Base-by-base conservation (phyloP, 2,888 invertebrate species). In the Flexamia atlantica region DNA sequence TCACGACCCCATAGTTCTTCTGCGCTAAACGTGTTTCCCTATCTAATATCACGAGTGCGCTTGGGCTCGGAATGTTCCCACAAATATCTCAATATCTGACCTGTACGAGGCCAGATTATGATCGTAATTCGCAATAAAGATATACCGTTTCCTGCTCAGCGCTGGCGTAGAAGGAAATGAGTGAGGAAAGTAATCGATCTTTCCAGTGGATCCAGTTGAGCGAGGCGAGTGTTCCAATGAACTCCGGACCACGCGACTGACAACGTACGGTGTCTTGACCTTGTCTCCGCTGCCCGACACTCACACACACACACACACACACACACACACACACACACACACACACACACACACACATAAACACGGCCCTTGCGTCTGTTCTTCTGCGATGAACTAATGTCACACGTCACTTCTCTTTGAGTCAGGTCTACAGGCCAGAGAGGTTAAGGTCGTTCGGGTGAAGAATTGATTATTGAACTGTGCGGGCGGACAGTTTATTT, bases 181-280 rank as follows among this genome's bases (percentile, higher is more conserved):
- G 53, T 3, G 53, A 53, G 30, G 64, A 64, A 64, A 64, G 64
- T 64, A 64, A 64, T 64, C 64, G 64, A 64, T 28, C 64, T 64
- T 53, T 9, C 53, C 20, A 53, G 53, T 23, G 53, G 53, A 53
- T 5, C 53, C 53, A 53, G 53, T 53, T 53, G 53, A 53, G 53
- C 53, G 23, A 53, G 53, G 53, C 53, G 64, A 30, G 28, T 64
- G 64, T 14, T 28, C 30, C 64, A 20, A 20, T 64, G 28, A 64
- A 64, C 64, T 64, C 28, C 5, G 30, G 57, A 23, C 57, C 57
- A 57, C 57, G 50, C 57, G 25, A 57, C 57, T 28, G 64, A 64
- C 64, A 28, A 64, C 64, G 64, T 64, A 64, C 64, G 64, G 64
- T 64, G 64, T 64, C 64, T 64, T 64, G 64, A 64, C 64, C 64